Percentiles rank a stretch among this genome's conserved stretches.
Conservation (phyloP, 2,888 invertebrate species). For the Chironomus tentans region DNA sequence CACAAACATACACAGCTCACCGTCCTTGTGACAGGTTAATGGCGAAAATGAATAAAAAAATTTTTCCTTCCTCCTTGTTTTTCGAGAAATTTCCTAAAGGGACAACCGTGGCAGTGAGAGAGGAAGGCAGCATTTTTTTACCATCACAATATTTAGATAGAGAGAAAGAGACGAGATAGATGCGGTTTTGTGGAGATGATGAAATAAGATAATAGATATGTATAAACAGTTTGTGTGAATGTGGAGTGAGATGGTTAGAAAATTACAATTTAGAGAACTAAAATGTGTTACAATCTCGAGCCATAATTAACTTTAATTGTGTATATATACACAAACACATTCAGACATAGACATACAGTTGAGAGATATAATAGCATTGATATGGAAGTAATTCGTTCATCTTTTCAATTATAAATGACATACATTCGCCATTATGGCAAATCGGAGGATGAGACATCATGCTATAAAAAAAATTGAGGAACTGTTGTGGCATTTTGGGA, state of each 20-base stretch:
- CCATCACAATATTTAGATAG: too few species aligned
- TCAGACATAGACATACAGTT: background rate
- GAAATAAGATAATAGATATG: background rate
- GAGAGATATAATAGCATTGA: background rate
- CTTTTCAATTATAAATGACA: background rate
- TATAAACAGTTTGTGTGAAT: too few species aligned
- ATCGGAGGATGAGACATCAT: too few species aligned
- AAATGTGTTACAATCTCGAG: background rate
- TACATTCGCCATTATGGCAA: background rate
- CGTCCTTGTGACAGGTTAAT: background rate
- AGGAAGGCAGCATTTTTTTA: too few species aligned
- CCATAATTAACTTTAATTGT: conserved; percentile 19
- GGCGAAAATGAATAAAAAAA: background rate
- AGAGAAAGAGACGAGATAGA: background rate
- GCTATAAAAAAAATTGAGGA: too few species aligned
- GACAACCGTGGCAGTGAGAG: too few species aligned
- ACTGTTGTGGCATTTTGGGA: background rate
- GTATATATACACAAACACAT: background rate
- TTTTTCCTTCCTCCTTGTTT: background rate
- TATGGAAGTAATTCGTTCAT: background rate
- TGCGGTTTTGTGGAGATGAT: background rate
- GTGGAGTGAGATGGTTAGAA: background rate
- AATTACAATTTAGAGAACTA: background rate
- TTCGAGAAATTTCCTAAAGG: too few species aligned
- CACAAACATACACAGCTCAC: too few species aligned